Evolutionary conservation across 2,113 vertebrate genomes (phyloP).

Genomic region (Melanerpes formicivorus): DNA sequence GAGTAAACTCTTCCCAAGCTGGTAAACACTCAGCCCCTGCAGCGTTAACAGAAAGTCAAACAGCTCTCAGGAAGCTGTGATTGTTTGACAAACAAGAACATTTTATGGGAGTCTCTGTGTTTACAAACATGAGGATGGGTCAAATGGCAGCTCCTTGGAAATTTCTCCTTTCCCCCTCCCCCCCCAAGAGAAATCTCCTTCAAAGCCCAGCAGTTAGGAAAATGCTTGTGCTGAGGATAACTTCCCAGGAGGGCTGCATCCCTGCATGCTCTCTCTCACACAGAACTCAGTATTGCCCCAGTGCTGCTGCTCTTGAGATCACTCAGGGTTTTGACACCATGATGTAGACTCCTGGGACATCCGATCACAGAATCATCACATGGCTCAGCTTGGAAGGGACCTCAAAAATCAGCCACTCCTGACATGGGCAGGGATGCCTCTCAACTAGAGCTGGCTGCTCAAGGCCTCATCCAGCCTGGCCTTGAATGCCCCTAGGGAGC

Average conservation of each 20-base stretch:
- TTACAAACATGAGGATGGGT: slow-evolving; percentile 30
- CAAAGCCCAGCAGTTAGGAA: slow-evolving; percentile 19
- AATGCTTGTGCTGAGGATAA: slow-evolving; percentile 26
- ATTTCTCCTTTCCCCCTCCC: not conserved
- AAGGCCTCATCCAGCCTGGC: too few relatives aligned
- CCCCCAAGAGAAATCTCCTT: not conserved
- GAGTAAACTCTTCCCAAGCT: not conserved
- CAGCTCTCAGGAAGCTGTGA: slow-evolving; percentile 46
- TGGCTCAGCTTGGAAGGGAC: too few relatives aligned
- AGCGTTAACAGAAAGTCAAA: slow-evolving; percentile 52
- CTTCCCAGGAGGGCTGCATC: not conserved
- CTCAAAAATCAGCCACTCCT: too few relatives aligned
- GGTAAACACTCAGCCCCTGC: not conserved
- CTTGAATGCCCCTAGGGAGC: too few relatives aligned
- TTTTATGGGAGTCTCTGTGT: slow-evolving; percentile 62
- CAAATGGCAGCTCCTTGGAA: slow-evolving; percentile 19
- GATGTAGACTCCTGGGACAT: not conserved
- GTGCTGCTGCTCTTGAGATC: not conserved
- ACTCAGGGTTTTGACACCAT: not conserved
- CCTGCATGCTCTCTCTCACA: not conserved
- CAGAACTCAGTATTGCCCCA: not conserved
- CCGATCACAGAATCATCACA: not conserved
- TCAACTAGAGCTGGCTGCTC: too few relatives aligned
- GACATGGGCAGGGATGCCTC: too few relatives aligned
- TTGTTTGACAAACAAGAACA: slow-evolving; percentile 59